Conservation (phyloP, 2,113 vertebrate genomes). For the Sterrhoptilus dennistouni region DNA sequence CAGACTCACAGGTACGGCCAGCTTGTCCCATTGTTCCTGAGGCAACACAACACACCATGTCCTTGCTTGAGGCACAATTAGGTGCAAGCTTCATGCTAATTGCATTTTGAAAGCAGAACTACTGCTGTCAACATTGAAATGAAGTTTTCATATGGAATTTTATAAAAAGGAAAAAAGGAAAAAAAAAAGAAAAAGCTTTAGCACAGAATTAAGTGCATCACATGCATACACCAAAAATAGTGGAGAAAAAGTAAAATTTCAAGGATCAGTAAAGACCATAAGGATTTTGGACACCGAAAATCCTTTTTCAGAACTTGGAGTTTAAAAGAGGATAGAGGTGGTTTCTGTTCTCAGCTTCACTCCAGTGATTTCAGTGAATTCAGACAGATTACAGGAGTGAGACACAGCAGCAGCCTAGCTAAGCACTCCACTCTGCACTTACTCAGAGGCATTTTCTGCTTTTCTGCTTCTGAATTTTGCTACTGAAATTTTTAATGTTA, state of each 20-base stretch:
- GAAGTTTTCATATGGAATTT: neutral
- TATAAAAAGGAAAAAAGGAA: neutral
- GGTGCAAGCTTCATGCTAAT: neutral
- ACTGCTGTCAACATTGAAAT: neutral
- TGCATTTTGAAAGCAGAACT: neutral
- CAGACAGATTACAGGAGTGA: neutral
- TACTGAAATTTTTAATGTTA: neutral
- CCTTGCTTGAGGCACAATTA: neutral
- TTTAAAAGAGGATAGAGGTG: neutral
- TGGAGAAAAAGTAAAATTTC: neutral
- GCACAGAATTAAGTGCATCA: neutral
- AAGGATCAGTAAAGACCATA: neutral
- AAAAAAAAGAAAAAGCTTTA: neutral
- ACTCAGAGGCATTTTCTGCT: neutral
- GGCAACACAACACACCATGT: neutral
- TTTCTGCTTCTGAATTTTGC: neutral
- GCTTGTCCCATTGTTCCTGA: neutral
- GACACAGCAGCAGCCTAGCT: neutral
- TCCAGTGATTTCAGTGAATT: neutral
- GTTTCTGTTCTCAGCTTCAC: neutral
- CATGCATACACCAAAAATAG: neutral
- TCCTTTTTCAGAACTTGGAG: neutral
- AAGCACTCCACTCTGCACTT: neutral
- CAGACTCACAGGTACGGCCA: neutral
- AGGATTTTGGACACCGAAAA: neutral